Evolutionary conservation across 2,113 vertebrate genomes (phyloP).

Genomic region (Struthidea cinerea): DNA sequence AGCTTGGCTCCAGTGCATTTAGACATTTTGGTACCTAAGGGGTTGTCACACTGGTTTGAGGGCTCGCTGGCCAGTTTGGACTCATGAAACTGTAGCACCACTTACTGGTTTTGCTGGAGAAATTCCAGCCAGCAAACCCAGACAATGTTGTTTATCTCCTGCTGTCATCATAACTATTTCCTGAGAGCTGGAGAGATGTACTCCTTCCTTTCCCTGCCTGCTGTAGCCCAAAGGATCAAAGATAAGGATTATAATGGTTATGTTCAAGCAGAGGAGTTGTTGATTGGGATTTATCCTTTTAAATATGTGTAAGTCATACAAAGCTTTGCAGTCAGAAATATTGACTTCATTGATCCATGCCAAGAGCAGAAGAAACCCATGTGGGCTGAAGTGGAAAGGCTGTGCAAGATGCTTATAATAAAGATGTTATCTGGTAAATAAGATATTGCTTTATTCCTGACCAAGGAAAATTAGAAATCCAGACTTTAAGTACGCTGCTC

Average conservation of each 20-base stretch:
- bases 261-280: slow-evolving; percentile 42
- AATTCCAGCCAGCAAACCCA: not conserved
- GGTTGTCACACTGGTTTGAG: not conserved
- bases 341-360: slow-evolving; percentile 68
- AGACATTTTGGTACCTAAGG: not conserved
- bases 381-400: slow-evolving; percentile 38
- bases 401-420: slow-evolving; percentile 46
- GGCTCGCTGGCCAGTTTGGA: not conserved
- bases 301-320: slow-evolving; percentile 66
- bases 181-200: not conserved
- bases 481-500: not conserved
- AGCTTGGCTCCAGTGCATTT: not conserved
- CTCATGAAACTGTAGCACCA: slow-evolving; percentile 44
- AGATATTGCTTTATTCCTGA: not conserved
- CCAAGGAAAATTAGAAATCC: not conserved
- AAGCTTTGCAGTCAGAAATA: slow-evolving; percentile 64
- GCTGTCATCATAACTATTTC: not conserved
- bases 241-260: slow-evolving; percentile 58
- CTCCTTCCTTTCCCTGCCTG: not conserved
- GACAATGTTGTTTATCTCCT: not conserved
- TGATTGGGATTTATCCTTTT: slow-evolving; percentile 67
- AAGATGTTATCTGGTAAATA: slow-evolving; percentile 59
- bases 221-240: slow-evolving; percentile 61
- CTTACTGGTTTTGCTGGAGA: slow-evolving; percentile 59
- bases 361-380: slow-evolving; percentile 45